Conservation (phyloP, 2,888 invertebrate species). For the Campaea margaritaria region DNA sequence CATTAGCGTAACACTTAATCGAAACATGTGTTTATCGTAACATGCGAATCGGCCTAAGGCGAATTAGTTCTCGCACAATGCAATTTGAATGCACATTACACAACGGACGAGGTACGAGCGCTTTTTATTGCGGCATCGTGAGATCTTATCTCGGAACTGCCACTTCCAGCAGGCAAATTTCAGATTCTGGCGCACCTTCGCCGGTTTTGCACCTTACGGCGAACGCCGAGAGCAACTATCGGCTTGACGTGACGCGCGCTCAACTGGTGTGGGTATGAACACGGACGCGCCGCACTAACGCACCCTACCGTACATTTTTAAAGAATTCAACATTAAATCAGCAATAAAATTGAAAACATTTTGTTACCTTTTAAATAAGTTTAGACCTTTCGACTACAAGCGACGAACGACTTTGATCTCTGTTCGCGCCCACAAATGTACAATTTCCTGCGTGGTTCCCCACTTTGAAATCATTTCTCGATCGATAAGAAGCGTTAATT, state of each 20-base stretch:
- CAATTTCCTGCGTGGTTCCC: constrained; percentile 59
- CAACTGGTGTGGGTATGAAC: constrained; percentile 67
- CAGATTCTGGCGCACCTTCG: constrained; percentile 66
- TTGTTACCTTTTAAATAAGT: constrained; percentile 85
- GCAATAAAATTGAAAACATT: constrained; percentile 85
- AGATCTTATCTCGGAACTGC: constrained; percentile 85
- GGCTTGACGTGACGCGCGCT: constrained; percentile 48
- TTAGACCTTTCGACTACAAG: constrained; percentile 59
- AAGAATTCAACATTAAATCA: constrained; percentile 85
- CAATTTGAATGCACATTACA: constrained; percentile 86
- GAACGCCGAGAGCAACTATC: constrained; percentile 59
- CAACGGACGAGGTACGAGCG: constrained; percentile 83
- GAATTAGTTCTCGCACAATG: constrained; percentile 86
- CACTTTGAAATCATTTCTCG: constrained; percentile 77
- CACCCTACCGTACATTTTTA: constrained; percentile 74
- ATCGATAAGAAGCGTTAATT: constrained; percentile 85
- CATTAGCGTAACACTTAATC: constrained; percentile 77
- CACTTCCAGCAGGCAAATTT: constrained; percentile 85
- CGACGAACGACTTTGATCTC: constrained; percentile 67
- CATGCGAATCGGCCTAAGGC: constrained; percentile 84
- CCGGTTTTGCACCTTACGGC: constrained; percentile 69
- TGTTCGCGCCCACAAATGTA: constrained; percentile 60
- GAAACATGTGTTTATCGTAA: constrained; percentile 84
- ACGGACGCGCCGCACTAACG: constrained; percentile 66
- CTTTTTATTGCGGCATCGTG: constrained; percentile 85